Percentiles rank a stretch among this genome's conserved stretches.
phyloP scores from a whole-genome alignment of 2,113 vertebrate species.

The Helogale parvula region DNA sequence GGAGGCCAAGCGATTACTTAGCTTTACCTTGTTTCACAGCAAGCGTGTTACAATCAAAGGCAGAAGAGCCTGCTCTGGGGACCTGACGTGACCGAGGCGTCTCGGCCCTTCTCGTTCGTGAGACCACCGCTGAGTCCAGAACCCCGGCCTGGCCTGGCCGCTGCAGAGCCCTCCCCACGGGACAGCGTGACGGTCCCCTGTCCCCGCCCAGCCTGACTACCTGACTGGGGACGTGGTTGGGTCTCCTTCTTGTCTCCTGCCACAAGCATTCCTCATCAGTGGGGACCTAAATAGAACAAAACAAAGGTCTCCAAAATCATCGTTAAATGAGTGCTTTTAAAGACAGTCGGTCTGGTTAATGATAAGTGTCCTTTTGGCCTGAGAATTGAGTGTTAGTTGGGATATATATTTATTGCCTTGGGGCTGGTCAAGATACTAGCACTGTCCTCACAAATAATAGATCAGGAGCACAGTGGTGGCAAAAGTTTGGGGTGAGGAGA shows the following conservation, averaged over 20 bases:
- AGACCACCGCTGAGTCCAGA: background rate
- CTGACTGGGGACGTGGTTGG: background rate
- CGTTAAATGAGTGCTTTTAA: too few relatives aligned
- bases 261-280: background rate
- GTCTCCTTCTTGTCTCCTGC: background rate
- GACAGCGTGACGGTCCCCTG: background rate
- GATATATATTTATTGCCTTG: background rate
- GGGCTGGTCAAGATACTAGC: background rate
- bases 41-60: rapidly evolving
- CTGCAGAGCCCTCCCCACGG: background rate
- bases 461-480: rapidly evolving
- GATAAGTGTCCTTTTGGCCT: background rate
- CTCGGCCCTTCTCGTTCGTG: background rate
- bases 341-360: background rate
- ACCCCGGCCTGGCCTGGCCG: too few relatives aligned
- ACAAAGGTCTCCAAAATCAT: background rate
- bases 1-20: background rate
- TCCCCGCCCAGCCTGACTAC: background rate
- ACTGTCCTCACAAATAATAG: rapidly evolving
- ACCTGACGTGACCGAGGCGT: background rate
- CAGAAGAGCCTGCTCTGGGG: background rate
- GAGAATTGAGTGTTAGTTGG: background rate
- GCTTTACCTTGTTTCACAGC: rapidly evolving
- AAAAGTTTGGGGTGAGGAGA: background rate
- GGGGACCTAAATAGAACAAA: background rate